A percentile compares a stretch with the other conserved stretches of the same genome.
Evolutionary conservation across 1,140 invertebrate genomes (phyloP).

Genomic region (Hypsibius dujardini): DNA sequence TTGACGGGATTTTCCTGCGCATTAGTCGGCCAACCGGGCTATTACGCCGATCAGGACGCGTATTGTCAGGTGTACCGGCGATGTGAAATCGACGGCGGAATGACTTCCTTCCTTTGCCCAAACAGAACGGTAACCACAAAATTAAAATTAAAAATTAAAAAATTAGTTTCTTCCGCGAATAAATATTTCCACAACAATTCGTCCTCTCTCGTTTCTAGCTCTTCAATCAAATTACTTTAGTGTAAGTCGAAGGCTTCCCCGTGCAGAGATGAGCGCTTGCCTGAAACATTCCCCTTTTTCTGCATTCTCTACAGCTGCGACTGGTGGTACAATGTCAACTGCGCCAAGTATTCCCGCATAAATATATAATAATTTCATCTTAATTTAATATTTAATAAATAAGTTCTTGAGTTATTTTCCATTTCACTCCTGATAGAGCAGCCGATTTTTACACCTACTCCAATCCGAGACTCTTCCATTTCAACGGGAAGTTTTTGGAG

Average conservation of each 20-base stretch:
- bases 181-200: background rate
- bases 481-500: slow-evolving; percentile 1
- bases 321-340: slow-evolving; percentile 15
- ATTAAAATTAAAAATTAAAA: background rate
- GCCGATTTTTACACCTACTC: background rate
- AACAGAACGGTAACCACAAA: background rate
- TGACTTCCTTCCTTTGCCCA: slow-evolving; percentile 1
- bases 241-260: background rate
- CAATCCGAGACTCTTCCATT: background rate
- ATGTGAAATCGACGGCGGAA: slow-evolving; percentile 6
- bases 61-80: slow-evolving; percentile 7
- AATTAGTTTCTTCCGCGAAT: background rate
- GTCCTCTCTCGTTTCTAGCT: slow-evolving; percentile 5
- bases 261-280: too few relatives aligned
- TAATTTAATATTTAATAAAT: background rate
- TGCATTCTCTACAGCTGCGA: background rate
- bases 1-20: background rate
- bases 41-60: background rate
- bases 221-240: slow-evolving; percentile 8
- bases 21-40: background rate
- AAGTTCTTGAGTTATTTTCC: background rate
- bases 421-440: background rate
- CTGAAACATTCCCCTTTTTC: too few relatives aligned
- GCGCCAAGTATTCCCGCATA: slow-evolving; percentile 7
- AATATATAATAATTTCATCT: background rate